Conservation (phyloP, 2,113 vertebrate species). For the Stigmatopora argus region DNA sequence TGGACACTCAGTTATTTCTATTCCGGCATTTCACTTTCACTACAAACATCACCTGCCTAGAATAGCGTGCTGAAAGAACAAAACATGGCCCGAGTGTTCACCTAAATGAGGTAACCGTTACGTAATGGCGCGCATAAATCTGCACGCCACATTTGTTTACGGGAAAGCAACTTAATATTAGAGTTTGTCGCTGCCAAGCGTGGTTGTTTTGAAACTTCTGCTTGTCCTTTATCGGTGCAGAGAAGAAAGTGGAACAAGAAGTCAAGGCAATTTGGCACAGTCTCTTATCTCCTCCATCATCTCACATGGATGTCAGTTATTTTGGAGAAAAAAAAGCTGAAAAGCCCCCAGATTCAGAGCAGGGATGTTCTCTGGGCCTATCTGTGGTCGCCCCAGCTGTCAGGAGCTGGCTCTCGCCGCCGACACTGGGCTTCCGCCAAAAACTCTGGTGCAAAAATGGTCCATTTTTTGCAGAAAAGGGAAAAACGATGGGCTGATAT, state of each 20-base stretch:
- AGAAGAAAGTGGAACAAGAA: slow-evolving; percentile 28
- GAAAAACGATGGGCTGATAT: background rate
- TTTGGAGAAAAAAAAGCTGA: slow-evolving; percentile 18
- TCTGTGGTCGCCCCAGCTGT: slow-evolving; percentile 1
- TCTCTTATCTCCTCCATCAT: slow-evolving; percentile 41
- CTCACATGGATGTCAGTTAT: slow-evolving; percentile 38
- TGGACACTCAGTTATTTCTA: background rate
- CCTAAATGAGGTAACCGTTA: background rate
- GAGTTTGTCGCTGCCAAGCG: background rate
- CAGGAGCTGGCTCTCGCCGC: background rate
- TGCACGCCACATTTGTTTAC: background rate
- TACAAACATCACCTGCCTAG: background rate
- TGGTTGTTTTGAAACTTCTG: background rate
- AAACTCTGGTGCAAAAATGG: background rate
- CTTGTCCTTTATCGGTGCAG: slow-evolving; percentile 26
- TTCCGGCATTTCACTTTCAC: background rate
- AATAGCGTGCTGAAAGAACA: background rate
- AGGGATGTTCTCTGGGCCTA: background rate
- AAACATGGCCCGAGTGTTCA: background rate
- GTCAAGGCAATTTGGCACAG: slow-evolving; percentile 34
- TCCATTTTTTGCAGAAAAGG: background rate
- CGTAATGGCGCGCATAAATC: background rate
- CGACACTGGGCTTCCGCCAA: background rate
- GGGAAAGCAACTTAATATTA: background rate
- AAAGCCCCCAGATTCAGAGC: background rate